Evolutionary conservation across 2,888 invertebrate species (phyloP), one percentile per base, ranked within the genome.

Genomic region (Ormyrus thymus): DNA sequence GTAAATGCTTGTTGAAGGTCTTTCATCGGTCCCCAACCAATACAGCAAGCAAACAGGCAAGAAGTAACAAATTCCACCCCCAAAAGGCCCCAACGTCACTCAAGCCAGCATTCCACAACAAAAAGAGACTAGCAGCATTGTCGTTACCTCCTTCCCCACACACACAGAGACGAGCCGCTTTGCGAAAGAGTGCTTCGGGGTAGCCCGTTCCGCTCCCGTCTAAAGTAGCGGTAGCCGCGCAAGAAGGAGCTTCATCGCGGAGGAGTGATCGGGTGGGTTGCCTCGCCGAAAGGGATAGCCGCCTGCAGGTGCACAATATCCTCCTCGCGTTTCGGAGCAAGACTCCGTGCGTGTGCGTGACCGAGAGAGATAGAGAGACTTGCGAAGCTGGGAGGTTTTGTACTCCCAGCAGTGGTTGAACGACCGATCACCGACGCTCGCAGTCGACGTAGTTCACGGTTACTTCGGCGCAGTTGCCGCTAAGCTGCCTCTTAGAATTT

Each of bases 221-320:
- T 29, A 58, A 3, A 58, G 58, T 29, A 58, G 58, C 58, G 58
- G 58, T 29, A 29, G 29, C 29, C 46, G 59, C 13, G 51, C 43
- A 29, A 29, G 13, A 7, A 48, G 6, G 46, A 72, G 46, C 62
- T 59, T 59, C 70, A 58, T 70, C 29, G 58, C 50, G 70, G 6
- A n/a, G 1, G n/a, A 29, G 29, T 29, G 29, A 29, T 29, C 29
- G 29, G 29, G 29, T 29, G 29, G 29, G 29, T 29, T 29, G 29
- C 29, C 29, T 29, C 29, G 29, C 29, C 6, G 11, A 50, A 29
- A 50, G 46, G 9, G 43, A 29, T 50, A 71, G 50, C 61, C 58
- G 71, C 29, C 29, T 29, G 29, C 51, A 51, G 71, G 61, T 71
- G 71, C 59, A 29, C 4, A 29, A 29, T 29, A 29, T 4, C 4